These are phyloP conservation scores for Cryptosula pallasiana DNA, from an alignment of 2,888 invertebrate genomes.

Conservation along the genomic window DNA sequence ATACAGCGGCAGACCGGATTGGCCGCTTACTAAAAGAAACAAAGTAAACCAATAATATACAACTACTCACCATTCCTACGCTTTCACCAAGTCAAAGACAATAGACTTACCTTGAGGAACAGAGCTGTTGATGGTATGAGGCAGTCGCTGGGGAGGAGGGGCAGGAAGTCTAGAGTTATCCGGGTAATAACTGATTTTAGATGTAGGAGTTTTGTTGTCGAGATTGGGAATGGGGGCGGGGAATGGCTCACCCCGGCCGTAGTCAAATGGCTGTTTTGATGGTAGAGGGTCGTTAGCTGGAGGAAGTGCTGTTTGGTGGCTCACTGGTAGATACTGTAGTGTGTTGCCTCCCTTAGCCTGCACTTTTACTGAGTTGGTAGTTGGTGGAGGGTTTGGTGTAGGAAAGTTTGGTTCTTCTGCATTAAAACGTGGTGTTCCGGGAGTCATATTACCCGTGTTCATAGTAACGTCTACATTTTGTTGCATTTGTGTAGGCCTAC, in stretches of 20 bases:
- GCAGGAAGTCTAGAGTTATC: conserved; percentile 29
- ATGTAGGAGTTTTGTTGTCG: conserved; percentile 66
- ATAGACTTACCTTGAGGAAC: neutral
- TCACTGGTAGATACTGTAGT: conserved; percentile 83
- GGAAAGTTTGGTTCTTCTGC: neutral
- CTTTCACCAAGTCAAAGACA: no score
- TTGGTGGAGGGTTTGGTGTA: neutral
- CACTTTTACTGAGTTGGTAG: conserved; percentile 62
- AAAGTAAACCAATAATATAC: no score
- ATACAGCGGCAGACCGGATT: neutral
- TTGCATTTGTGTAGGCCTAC: conserved; percentile 18
- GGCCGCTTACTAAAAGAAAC: neutral
- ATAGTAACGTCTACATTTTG: conserved; percentile 16
- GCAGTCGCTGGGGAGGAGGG: conserved; percentile 25
- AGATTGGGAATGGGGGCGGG: conserved; percentile 73
- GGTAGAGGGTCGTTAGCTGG: conserved; percentile 56
- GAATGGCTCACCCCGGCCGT: conserved; percentile 63
- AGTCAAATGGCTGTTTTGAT: neutral
- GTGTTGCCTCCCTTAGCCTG: conserved; percentile 96
- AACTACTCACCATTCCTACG: no score
- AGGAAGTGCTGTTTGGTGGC: conserved; percentile 64
- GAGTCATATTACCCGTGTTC: conserved; percentile 10
- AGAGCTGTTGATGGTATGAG: neutral
- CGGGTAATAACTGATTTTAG: conserved; percentile 68
- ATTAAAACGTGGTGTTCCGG: neutral